A percentile compares a stretch with the other conserved stretches of the same genome.
These are phyloP conservation scores for Peucedramus taeniatus DNA, from an alignment of 2,113 vertebrate genomes.

Conservation along the genomic window DNA sequence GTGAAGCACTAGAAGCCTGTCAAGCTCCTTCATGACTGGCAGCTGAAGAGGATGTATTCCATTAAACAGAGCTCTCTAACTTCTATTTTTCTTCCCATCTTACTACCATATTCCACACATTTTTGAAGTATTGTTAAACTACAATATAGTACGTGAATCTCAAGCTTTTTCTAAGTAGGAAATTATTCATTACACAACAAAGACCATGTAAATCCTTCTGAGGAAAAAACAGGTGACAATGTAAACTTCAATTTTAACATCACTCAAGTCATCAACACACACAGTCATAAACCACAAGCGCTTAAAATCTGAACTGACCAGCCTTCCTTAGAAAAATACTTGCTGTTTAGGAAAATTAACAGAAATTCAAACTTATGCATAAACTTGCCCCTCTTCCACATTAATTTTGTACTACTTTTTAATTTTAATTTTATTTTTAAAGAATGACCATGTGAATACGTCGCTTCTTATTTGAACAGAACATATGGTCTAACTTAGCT, in stretches of 20 bases:
- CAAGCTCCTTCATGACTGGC: slow-evolving; percentile 28
- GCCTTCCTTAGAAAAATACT: not conserved
- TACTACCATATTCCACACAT: not conserved
- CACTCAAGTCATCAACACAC: not conserved
- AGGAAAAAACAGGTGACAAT: not conserved
- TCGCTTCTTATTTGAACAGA: slow-evolving; percentile 57
- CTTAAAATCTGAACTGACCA: not conserved
- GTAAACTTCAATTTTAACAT: not conserved
- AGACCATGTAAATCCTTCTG: not conserved
- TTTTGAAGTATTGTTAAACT: not conserved
- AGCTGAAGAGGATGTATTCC: slow-evolving; percentile 27
- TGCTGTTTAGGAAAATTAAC: not conserved
- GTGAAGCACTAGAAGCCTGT: slow-evolving; percentile 22
- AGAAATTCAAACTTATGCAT: not conserved
- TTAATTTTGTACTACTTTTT: slow-evolving; percentile 10
- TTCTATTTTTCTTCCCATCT: not conserved
- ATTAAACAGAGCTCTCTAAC: not conserved
- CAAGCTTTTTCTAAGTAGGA: not conserved
- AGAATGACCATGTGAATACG: slow-evolving; percentile 61
- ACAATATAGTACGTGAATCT: not conserved
- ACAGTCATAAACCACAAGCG: not conserved
- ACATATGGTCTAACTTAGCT: slow-evolving; percentile 76
- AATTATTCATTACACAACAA: not conserved
- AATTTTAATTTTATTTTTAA: slow-evolving; percentile 42
- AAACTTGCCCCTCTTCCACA: not conserved